phyloP scores from a whole-genome alignment of 2,113 vertebrate genomes.

The Laticauda laticaudata region DNA sequence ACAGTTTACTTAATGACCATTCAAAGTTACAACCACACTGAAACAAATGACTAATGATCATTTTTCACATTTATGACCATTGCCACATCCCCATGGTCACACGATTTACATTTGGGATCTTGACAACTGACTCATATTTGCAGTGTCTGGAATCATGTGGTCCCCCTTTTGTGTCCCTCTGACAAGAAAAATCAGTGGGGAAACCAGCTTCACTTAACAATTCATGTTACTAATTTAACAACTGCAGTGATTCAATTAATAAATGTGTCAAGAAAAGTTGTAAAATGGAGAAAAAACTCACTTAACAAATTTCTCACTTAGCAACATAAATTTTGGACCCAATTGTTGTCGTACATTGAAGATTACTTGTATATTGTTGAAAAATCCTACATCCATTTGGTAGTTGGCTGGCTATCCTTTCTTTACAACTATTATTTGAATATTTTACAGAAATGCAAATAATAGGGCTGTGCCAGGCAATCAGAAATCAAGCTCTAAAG shows the following conservation, averaged over 20 bases:
- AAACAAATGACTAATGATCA: neutral
- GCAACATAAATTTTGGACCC: neutral
- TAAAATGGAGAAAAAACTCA: neutral
- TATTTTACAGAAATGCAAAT: neutral
- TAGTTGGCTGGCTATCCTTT: neutral
- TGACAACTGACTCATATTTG: neutral
- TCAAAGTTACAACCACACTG: neutral
- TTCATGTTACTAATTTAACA: neutral
- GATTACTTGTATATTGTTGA: neutral
- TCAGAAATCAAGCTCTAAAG: neutral
- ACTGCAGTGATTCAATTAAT: neutral
- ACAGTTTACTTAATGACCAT: neutral
- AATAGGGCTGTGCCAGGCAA: neutral
- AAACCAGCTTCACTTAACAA: neutral
- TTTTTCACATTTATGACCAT: neutral
- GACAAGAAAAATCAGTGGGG: neutral
- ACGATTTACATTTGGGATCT: neutral
- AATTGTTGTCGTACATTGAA: neutral
- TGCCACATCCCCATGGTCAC: neutral
- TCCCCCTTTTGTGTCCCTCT: neutral
- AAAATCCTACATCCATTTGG: neutral
- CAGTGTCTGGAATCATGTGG: neutral
- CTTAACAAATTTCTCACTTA: neutral
- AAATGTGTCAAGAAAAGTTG: neutral
- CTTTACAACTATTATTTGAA: neutral